These are phyloP conservation scores for Cinclus mexicanus DNA, from an alignment of 2,113 vertebrate species.

Conservation along the genomic window DNA sequence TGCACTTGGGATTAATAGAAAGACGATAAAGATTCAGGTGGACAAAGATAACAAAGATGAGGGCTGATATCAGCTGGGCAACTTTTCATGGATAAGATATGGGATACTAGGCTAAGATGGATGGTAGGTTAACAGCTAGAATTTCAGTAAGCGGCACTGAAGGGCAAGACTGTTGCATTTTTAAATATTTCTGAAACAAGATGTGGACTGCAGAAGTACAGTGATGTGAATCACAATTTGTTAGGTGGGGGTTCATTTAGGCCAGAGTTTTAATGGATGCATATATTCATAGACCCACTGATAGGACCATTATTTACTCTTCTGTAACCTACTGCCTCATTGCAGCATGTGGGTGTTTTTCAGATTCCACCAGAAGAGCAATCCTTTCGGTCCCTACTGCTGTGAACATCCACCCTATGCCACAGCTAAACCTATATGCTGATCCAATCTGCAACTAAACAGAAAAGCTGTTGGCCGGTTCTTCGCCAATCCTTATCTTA, in stretches of 20 bases:
- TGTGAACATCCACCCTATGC: neutral
- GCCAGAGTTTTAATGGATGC: neutral
- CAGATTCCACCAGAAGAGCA: neutral
- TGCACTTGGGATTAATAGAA: neutral
- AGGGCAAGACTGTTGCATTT: neutral
- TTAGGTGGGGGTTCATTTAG: neutral
- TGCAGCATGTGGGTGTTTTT: neutral
- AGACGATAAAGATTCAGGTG: neutral
- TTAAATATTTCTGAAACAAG: neutral
- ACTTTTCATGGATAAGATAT: neutral
- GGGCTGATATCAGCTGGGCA: neutral
- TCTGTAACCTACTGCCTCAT: neutral
- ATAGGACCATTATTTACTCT: neutral
- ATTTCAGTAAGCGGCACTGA: neutral
- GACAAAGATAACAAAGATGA: neutral
- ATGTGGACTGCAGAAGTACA: neutral
- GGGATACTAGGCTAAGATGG: neutral
- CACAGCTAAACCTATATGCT: neutral
- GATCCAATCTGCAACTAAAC: neutral
- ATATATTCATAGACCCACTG: neutral
- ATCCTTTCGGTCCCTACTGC: neutral
- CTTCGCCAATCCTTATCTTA: neutral
- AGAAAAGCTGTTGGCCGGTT: neutral
- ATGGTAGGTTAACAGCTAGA: neutral
- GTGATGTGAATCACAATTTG: neutral